A percentile compares a stretch with the other conserved stretches of the same genome.
phyloP scores from a whole-genome alignment of 2,797 vertebrate species.

The Molossus alvarezi region DNA sequence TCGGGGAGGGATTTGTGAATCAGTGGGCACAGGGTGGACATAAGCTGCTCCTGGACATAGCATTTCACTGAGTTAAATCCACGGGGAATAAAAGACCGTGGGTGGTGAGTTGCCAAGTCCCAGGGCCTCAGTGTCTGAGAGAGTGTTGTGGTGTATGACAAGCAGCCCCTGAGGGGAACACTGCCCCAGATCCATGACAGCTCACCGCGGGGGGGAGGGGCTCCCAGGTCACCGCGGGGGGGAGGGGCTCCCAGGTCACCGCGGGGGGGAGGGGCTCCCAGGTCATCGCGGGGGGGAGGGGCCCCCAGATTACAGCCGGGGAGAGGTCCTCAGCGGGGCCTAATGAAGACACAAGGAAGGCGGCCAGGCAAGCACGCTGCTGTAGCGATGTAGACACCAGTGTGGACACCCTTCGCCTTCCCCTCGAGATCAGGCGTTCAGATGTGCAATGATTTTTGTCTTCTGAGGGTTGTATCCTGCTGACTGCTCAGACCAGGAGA shows the following conservation, averaged over 20 bases:
- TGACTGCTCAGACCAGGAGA: background rate
- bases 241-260: no score
- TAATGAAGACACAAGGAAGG: background rate
- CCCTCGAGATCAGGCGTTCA: background rate
- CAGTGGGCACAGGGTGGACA: background rate
- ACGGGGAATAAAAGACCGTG: background rate
- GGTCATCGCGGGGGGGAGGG: no score
- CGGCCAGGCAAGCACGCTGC: fast-evolving
- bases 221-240: no score
- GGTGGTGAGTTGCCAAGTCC: background rate
- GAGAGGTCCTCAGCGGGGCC: background rate
- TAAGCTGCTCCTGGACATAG: background rate
- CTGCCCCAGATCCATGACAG: background rate
- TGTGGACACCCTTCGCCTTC: background rate
- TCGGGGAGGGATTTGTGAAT: background rate
- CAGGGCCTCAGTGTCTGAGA: background rate
- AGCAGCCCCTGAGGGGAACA: background rate
- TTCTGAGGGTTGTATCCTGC: background rate
- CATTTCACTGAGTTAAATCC: slow-evolving; percentile 35
- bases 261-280: no score
- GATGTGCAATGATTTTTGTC: background rate
- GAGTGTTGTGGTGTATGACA: background rate
- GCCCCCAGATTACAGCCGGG: no score
- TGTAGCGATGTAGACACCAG: background rate
- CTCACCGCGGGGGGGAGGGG: background rate